A percentile compares a stretch with the other conserved stretches of the same genome.
Evolutionary conservation across 2,113 vertebrate genomes (phyloP).

Genomic region (Hypomesus transpacificus): DNA sequence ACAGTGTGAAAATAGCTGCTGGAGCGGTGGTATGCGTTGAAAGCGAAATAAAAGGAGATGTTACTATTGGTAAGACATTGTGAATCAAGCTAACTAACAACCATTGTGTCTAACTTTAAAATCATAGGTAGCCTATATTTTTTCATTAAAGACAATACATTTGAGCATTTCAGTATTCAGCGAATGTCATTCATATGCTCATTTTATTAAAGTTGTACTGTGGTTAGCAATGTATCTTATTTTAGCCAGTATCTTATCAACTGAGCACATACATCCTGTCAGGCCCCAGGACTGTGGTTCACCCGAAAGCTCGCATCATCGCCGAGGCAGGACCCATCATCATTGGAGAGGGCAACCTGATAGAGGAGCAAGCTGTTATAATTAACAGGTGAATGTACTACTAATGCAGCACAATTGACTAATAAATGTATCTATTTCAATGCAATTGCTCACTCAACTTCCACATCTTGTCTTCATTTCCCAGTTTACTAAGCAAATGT

Average conservation of each 20-base stretch:
- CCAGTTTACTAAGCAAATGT: not conserved
- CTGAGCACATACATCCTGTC: not conserved
- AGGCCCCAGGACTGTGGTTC: conserved; percentile 93
- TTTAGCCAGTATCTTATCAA: not conserved
- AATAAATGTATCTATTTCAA: no score
- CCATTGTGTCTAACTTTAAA: not conserved
- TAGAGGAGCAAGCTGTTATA: conserved; percentile 95
- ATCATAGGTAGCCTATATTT: not conserved
- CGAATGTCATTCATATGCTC: no score
- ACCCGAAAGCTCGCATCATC: conserved; percentile 94
- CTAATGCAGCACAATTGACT: not conserved
- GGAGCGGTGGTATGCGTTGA: conserved; percentile 97
- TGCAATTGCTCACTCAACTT: no score
- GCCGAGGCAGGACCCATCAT: conserved; percentile 95
- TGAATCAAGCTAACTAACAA: not conserved
- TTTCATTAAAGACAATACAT: not conserved
- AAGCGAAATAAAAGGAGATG: conserved; percentile 94
- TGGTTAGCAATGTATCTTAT: no score
- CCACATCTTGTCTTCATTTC: not conserved
- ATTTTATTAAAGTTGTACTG: no score
- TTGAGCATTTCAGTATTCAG: no score
- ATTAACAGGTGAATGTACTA: conserved; percentile 78
- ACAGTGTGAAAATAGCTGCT: conserved; percentile 91
- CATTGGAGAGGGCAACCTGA: conserved; percentile 95
- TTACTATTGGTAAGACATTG: conserved; percentile 87